phyloP scores from a whole-genome alignment of 2,113 vertebrate genomes.

The Catharus fuscescens region DNA sequence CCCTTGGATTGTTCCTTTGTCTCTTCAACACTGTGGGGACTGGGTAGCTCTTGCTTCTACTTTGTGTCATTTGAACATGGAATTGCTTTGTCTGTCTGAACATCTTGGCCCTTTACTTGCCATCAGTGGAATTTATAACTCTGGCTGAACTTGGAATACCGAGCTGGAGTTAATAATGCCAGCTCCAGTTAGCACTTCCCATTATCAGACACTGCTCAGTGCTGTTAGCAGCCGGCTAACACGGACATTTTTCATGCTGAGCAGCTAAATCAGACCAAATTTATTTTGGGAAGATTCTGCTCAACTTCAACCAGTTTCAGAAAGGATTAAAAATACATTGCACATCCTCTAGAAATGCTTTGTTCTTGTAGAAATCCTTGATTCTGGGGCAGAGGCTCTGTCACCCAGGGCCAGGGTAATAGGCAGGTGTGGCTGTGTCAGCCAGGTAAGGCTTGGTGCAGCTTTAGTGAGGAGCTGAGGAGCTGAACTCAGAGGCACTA shows the following conservation, averaged over 20 bases:
- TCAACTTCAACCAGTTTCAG: neutral
- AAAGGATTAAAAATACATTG: neutral
- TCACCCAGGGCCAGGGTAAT: neutral
- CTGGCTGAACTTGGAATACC: neutral
- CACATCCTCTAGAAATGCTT: neutral
- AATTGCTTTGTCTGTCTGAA: neutral
- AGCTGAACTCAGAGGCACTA: accelerated
- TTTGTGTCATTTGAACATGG: neutral
- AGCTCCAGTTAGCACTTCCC: neutral
- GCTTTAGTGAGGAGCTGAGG: neutral
- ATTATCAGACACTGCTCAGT: neutral
- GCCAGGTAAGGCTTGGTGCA: neutral
- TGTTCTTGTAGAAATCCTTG: neutral
- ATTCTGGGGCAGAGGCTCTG: neutral
- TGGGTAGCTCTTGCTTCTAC: neutral
- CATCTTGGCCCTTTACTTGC: neutral
- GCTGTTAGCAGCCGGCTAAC: neutral
- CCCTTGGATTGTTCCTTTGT: neutral
- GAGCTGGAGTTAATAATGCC: neutral
- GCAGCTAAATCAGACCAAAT: neutral
- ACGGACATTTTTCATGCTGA: neutral
- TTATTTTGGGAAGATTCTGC: constrained; percentile 9
- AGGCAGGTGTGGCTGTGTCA: neutral
- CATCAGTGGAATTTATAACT: neutral
- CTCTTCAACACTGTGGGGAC: neutral